Conservation (phyloP, 2,113 vertebrate species). For the Gobiocypris rarus region DNA sequence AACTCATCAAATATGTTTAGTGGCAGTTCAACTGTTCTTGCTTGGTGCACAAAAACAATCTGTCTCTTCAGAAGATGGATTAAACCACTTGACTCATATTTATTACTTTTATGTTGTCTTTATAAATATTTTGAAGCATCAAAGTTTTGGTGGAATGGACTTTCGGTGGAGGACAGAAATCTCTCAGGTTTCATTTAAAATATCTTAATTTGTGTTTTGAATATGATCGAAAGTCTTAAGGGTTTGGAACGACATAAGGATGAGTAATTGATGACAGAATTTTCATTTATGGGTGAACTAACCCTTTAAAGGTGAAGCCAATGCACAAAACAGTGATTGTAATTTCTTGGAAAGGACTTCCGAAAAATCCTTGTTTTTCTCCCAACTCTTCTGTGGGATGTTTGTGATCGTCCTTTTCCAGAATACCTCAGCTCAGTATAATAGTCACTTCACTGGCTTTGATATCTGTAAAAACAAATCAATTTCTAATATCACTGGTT, state of each 20-base stretch:
- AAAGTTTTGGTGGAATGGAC: too few species aligned
- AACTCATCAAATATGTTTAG: background rate
- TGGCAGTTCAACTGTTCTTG: background rate
- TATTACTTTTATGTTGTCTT: too few species aligned
- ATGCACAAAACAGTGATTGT: background rate
- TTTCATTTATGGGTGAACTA: background rate
- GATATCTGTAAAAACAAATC: conserved; percentile 4
- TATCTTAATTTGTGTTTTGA: background rate
- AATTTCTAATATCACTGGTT: background rate
- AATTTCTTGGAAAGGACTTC: conserved; percentile 27
- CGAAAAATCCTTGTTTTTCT: conserved; percentile 15
- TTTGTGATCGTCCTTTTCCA: background rate
- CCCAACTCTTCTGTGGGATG: background rate
- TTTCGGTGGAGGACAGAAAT: background rate
- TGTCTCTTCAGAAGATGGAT: too few species aligned
- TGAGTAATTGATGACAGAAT: background rate
- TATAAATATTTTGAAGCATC: too few species aligned
- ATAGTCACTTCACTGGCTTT: conserved; percentile 2
- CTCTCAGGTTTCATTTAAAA: background rate
- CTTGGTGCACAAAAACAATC: background rate
- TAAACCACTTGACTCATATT: too few species aligned
- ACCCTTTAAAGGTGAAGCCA: background rate
- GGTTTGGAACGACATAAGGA: background rate
- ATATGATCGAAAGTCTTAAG: background rate
- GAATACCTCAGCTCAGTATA: background rate